Conservation (phyloP, 2,888 invertebrate genomes). For the Cantharis rufa region DNA sequence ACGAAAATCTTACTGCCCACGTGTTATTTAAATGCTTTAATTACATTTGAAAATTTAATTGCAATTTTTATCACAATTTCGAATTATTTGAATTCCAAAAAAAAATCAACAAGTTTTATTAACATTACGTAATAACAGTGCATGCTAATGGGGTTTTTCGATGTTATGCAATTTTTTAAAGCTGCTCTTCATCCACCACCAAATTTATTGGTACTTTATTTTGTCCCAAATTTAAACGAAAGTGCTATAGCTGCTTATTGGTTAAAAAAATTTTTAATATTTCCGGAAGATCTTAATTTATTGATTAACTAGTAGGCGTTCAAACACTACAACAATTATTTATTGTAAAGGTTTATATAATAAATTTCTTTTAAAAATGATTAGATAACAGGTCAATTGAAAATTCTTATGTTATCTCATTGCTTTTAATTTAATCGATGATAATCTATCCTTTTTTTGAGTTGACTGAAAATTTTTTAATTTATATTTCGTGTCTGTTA, state of each 20-base stretch:
- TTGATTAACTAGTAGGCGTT: not conserved
- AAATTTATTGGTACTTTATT: not conserved
- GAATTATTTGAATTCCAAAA: not conserved
- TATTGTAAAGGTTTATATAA: not conserved
- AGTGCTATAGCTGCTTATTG: not conserved
- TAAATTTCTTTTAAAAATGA: not conserved
- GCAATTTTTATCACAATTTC: not conserved
- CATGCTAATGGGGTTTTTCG: no score
- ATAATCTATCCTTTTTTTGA: not conserved
- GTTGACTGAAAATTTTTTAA: not conserved
- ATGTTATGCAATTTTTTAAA: no score
- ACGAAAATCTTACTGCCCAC: not conserved
- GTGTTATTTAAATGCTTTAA: not conserved
- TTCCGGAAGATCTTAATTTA: not conserved
- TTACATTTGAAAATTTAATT: not conserved
- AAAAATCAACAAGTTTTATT: not conserved
- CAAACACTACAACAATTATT: not conserved
- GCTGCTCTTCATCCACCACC: no score
- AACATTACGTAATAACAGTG: not conserved
- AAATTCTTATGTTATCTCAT: not conserved
- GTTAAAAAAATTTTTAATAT: not conserved
- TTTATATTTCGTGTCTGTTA: not conserved
- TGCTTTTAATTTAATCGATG: not conserved
- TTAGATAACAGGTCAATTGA: not conserved
- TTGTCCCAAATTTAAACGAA: not conserved